A percentile compares a stretch with the other conserved stretches of the same genome.
Evolutionary conservation across 1,140 invertebrate genomes (phyloP).

Genomic region (Calliopsis andreniformis): DNA sequence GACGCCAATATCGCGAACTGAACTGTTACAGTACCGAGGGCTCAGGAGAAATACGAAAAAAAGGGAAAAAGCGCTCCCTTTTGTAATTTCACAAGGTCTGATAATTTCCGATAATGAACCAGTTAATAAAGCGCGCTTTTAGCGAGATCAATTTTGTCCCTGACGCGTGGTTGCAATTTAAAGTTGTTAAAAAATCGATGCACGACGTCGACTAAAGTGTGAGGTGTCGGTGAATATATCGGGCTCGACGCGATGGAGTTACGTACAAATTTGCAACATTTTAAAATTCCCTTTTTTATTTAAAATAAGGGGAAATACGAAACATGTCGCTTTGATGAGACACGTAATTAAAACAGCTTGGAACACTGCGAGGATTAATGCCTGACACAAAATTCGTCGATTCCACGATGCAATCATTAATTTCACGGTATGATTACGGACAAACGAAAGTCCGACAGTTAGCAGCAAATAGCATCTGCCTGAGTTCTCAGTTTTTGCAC

Average conservation of each 20-base stretch:
- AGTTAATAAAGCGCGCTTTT: slow-evolving; percentile 1
- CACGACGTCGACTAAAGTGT: too few species aligned
- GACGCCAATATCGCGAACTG: background rate
- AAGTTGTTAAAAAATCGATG: background rate
- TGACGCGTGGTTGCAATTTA: background rate
- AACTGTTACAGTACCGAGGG: background rate
- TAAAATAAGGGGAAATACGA: too few species aligned
- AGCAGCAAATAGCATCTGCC: background rate
- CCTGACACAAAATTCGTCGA: background rate
- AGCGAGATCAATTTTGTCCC: background rate
- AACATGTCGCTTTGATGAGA: background rate
- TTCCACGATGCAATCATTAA: background rate
- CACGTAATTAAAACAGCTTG: too few species aligned
- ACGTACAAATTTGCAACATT: too few species aligned
- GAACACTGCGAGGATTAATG: too few species aligned
- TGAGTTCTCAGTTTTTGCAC: background rate
- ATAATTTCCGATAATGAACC: slow-evolving; percentile 1
- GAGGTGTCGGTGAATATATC: too few species aligned
- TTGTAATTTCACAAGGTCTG: background rate
- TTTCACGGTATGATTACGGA: too few species aligned
- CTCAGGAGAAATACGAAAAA: too few species aligned
- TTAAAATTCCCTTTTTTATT: too few species aligned
- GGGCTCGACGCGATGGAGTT: too few species aligned
- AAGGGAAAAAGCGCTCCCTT: background rate
- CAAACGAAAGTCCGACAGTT: background rate